Evolutionary conservation across 2,797 vertebrate genomes (phyloP).

Genomic region (Furcifer pardalis): DNA sequence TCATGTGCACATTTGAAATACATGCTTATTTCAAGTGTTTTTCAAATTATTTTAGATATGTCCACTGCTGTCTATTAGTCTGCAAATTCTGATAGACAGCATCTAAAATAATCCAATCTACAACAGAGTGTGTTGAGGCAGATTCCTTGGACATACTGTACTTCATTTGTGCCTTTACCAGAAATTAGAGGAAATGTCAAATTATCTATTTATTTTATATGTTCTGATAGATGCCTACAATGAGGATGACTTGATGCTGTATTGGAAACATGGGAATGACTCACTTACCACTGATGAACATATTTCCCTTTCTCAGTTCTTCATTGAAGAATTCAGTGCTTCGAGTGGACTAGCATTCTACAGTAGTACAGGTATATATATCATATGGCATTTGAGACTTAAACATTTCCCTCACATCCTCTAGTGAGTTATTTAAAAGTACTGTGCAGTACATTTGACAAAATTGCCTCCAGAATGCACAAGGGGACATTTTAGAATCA

Average conservation of each 20-base stretch:
- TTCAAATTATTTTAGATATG: background rate
- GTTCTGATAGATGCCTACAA: constrained; percentile 88
- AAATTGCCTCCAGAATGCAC: too few species aligned
- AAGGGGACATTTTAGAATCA: too few species aligned
- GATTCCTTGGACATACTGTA: background rate
- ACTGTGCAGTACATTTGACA: too few species aligned
- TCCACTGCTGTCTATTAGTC: background rate
- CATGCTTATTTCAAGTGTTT: background rate
- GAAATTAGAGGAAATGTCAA: background rate
- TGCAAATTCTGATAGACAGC: background rate
- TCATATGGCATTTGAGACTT: too few species aligned
- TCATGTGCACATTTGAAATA: background rate
- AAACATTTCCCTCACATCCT: too few species aligned
- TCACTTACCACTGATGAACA: constrained; percentile 91
- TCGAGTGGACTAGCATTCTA: constrained; percentile 93
- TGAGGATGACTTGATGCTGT: constrained; percentile 92
- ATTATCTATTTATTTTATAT: too few species aligned
- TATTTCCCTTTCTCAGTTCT: constrained; percentile 94
- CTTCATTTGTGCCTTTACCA: background rate
- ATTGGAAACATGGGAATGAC: constrained; percentile 94
- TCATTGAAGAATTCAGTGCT: constrained; percentile 93
- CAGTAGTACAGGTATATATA: constrained; percentile 88
- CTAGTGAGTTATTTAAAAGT: too few species aligned
- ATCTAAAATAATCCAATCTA: background rate
- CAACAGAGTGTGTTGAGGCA: background rate